Conservation (phyloP, 2,797 vertebrate genomes). For the Erethizon dorsatum region DNA sequence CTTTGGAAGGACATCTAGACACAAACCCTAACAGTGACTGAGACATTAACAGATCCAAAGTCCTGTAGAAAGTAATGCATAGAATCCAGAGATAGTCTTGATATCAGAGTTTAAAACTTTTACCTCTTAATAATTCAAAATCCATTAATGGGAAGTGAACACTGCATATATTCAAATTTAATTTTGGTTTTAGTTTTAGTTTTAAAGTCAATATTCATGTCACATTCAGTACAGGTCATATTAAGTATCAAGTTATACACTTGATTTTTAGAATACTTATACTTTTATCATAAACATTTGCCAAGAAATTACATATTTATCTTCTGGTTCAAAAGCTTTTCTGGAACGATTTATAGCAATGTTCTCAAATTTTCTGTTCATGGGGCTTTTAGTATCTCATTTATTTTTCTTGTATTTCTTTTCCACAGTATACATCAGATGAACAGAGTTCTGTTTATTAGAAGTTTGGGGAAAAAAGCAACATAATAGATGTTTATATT, state of each 20-base stretch:
- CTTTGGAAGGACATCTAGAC: too few species aligned
- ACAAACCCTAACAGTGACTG: background rate
- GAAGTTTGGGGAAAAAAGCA: background rate
- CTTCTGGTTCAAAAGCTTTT: background rate
- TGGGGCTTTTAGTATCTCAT: background rate
- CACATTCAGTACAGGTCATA: background rate
- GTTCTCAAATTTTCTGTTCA: constrained; percentile 7
- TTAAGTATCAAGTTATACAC: background rate
- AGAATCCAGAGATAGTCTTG: background rate
- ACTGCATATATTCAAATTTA: background rate
- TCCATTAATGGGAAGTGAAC: background rate
- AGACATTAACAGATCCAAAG: background rate
- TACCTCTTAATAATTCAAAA: background rate
- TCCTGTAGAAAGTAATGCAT: background rate
- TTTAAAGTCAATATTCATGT: background rate
- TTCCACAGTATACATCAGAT: background rate
- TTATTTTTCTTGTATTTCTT: background rate
- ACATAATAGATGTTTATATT: background rate
- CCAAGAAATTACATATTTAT: background rate
- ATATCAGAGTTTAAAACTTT: background rate
- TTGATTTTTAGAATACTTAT: background rate
- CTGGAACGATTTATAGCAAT: background rate
- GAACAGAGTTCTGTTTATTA: constrained; percentile 7
- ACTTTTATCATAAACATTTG: background rate
- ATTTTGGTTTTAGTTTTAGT: background rate